Evolutionary conservation across 2,797 vertebrate genomes (phyloP).

Genomic region (Adelosebastes latens): DNA sequence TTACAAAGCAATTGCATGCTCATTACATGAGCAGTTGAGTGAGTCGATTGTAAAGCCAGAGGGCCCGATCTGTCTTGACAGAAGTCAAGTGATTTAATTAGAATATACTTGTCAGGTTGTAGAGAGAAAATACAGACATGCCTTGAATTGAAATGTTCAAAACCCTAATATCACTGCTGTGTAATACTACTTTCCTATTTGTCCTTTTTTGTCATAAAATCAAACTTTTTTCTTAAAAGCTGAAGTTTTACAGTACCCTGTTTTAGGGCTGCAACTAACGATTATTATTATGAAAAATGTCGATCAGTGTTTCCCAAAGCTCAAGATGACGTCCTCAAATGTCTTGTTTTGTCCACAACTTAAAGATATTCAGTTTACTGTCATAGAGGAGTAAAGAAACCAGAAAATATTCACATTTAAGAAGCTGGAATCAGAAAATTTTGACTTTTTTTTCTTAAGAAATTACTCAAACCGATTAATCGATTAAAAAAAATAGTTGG

Average conservation of each 20-base stretch:
- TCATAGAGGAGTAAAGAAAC: no score
- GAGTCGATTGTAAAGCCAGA: constrained; percentile 45
- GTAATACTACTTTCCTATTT: neutral
- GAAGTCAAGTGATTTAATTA: constrained; percentile 50
- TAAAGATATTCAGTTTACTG: no score
- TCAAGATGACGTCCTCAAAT: no score
- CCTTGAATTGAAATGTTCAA: neutral
- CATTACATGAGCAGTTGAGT: constrained; percentile 68
- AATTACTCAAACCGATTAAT: no score
- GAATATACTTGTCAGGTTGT: neutral
- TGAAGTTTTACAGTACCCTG: neutral
- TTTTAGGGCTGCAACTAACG: neutral
- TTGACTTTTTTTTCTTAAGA: no score
- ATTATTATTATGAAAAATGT: neutral
- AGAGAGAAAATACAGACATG: neutral
- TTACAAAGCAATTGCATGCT: constrained; percentile 74
- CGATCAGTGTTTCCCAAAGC: no score
- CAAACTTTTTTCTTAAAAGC: neutral
- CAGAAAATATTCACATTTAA: no score
- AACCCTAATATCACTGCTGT: neutral
- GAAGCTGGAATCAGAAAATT: no score
- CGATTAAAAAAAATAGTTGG: fast-evolving
- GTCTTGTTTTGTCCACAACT: no score
- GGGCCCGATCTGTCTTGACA: constrained; percentile 29
- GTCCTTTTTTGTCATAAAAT: neutral